A percentile compares a stretch with the other conserved stretches of the same genome.
Evolutionary conservation across 1,140 invertebrate genomes (phyloP).

Genomic region (Lasioglossum baleicum): DNA sequence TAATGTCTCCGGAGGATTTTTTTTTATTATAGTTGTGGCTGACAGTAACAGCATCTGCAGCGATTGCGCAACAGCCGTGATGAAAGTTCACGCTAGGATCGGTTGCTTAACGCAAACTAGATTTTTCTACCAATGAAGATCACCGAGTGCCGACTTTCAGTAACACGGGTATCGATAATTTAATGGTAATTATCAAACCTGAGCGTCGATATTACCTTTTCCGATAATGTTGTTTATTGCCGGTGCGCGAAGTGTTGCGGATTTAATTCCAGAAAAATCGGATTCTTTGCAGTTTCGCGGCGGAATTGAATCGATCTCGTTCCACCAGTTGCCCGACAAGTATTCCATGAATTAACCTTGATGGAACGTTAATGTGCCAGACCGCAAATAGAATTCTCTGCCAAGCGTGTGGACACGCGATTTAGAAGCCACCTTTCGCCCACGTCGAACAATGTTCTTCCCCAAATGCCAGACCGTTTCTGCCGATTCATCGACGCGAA

Average conservation of each 20-base stretch:
- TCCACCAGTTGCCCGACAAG: not conserved
- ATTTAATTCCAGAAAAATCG: not conserved
- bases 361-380: not conserved
- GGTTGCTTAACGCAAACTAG: not conserved
- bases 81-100: not conserved
- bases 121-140: not conserved
- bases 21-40: too few species aligned
- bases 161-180: not conserved
- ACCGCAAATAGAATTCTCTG: conserved; percentile 21
- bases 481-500: conserved; percentile 44
- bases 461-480: conserved; percentile 19
- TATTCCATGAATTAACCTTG: not conserved
- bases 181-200: not conserved
- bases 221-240: not conserved
- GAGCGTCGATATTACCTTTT: not conserved
- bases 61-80: not conserved
- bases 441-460: not conserved
- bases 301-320: not conserved
- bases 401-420: not conserved
- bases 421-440: conserved; percentile 1
- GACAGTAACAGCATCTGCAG: not conserved
- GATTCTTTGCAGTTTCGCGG: not conserved
- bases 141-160: not conserved
- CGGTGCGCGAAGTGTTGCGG: not conserved
- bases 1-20: too few species aligned